Evolutionary conservation across 2,797 vertebrate genomes (phyloP).

Genomic region (Urophycis tenuis): DNA sequence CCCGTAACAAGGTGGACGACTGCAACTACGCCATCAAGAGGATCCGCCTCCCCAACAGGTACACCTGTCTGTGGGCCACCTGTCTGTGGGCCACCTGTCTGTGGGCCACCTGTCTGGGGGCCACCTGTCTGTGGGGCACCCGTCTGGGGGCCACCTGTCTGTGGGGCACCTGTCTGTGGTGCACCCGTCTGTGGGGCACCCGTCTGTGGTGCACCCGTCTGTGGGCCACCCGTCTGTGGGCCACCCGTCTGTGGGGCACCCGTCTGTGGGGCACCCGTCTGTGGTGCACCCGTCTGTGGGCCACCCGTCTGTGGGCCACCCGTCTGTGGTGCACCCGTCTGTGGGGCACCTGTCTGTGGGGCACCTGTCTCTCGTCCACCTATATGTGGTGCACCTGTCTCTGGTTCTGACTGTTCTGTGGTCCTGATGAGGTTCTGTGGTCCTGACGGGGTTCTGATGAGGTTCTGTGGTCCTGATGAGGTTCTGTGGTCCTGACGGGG

Average conservation of each 20-base stretch:
- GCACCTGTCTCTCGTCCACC: too few species aligned
- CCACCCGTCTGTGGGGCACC: too few species aligned
- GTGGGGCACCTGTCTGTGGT: not conserved
- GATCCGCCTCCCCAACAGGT: constrained; percentile 96
- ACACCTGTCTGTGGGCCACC: not conserved
- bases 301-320: not conserved
- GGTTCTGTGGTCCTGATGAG: not conserved
- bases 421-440: not conserved
- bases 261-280: not conserved
- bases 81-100: not conserved
- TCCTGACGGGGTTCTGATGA: not conserved
- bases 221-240: too few species aligned
- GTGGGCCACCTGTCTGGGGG: not conserved
- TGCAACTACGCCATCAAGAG: constrained; percentile 99
- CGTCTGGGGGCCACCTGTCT: not conserved
- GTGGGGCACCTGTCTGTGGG: too few species aligned
- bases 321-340: too few species aligned
- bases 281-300: too few species aligned
- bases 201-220: not conserved
- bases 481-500: not conserved
- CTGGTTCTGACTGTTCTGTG: not conserved
- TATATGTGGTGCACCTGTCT: too few species aligned
- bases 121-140: not conserved
- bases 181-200: not conserved
- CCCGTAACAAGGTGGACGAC: constrained; percentile 96